These are phyloP conservation scores for Berghia stephanieae DNA, from an alignment of 1,140 invertebrate genomes.

Conservation along the genomic window DNA sequence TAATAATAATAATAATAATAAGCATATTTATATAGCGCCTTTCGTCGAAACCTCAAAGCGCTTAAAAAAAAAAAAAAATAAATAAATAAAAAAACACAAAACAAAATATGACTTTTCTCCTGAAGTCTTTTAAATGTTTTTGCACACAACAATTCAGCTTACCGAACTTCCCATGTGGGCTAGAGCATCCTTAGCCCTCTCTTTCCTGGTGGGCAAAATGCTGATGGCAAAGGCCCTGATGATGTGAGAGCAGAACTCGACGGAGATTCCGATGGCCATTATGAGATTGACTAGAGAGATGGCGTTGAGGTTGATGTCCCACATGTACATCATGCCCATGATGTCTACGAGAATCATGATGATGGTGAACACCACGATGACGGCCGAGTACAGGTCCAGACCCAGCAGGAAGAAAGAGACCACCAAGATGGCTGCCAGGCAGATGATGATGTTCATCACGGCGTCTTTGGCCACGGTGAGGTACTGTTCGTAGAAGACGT, in stretches of 20 bases:
- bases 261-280: constrained; percentile 95
- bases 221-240: constrained; percentile 77
- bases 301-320: constrained; percentile 90
- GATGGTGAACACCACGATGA: constrained; percentile 80
- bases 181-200: constrained; percentile 78
- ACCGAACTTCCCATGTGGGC: constrained; percentile 87
- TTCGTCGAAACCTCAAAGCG: too few species aligned
- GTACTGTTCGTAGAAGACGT: constrained; percentile 96
- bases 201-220: constrained; percentile 70
- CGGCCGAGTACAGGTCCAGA: constrained; percentile 81
- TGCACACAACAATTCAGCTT: too few species aligned
- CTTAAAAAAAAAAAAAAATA: too few species aligned
- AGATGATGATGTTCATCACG: constrained; percentile 77
- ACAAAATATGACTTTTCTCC: too few species aligned
- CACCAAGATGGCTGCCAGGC: constrained; percentile 79
- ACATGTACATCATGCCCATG: constrained; percentile 89
- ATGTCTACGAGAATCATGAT: constrained; percentile 84
- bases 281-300: constrained; percentile 95
- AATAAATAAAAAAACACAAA: too few species aligned
- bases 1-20: too few species aligned
- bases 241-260: constrained; percentile 94
- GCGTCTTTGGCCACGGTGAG: constrained; percentile 85
- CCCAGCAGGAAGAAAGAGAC: constrained; percentile 88
- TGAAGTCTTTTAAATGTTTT: too few species aligned
- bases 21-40: too few species aligned